A percentile compares a stretch with the other conserved stretches of the same genome.
These are phyloP conservation scores for Lomographa bimaculata DNA, from an alignment of 2,888 invertebrate species.

Conservation along the genomic window DNA sequence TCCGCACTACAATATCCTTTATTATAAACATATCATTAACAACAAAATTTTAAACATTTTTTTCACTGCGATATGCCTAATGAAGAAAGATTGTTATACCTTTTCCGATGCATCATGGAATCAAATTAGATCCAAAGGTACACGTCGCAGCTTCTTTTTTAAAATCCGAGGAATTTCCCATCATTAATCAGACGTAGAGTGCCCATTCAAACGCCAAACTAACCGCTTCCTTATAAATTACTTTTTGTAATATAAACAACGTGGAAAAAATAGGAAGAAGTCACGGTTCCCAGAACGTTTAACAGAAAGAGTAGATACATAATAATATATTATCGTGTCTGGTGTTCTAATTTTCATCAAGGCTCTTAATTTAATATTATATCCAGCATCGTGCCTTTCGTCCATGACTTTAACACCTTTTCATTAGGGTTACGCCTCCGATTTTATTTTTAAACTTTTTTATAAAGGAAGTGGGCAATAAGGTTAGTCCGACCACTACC, in stretches of 20 bases:
- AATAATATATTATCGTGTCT: conserved; percentile 22
- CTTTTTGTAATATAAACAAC: conserved; percentile 53
- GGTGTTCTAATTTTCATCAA: conserved; percentile 28
- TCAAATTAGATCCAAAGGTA: conserved; percentile 47
- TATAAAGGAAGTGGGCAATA: conserved; percentile 71
- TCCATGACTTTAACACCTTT: conserved; percentile 56
- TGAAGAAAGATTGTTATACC: conserved; percentile 25
- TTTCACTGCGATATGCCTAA: conserved; percentile 4
- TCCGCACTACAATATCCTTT: too few relatives aligned
- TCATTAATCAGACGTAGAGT: conserved; percentile 65
- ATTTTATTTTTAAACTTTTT: conserved; percentile 55
- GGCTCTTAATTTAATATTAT: conserved; percentile 39
- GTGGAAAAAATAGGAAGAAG: conserved; percentile 38
- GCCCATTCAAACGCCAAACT: conserved; percentile 47
- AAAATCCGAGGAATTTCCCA: conserved; percentile 48
- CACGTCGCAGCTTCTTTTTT: conserved; percentile 40
- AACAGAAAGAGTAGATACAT: too few relatives aligned
- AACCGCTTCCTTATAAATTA: conserved; percentile 61
- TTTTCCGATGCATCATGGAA: conserved; percentile 59
- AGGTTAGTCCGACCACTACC: conserved; percentile 61
- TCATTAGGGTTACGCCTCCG: conserved; percentile 52
- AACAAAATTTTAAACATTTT: neutral
- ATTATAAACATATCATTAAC: too few relatives aligned
- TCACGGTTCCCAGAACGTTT: conserved; percentile 24
- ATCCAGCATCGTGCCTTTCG: conserved; percentile 38